Conservation (phyloP, 1,140 invertebrate genomes). For the Myzus persicae region DNA sequence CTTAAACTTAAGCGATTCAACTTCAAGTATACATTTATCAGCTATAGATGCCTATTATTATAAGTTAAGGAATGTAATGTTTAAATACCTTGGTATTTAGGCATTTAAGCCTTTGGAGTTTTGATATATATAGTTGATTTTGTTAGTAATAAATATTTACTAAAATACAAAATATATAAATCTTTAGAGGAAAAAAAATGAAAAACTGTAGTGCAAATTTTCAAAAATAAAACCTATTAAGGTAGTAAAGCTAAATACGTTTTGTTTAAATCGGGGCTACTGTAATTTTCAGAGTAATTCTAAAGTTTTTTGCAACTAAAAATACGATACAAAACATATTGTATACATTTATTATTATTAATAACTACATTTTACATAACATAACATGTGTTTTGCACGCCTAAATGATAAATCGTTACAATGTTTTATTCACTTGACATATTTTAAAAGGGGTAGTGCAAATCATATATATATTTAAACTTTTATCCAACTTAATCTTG, state of each 20-base stretch:
- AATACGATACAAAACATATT: background rate
- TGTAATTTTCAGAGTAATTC: background rate
- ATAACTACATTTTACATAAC: background rate
- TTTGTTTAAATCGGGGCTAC: background rate
- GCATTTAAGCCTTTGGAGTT: background rate
- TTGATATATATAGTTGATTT: background rate
- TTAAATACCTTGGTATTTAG: background rate
- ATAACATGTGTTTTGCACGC: background rate
- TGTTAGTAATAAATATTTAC: background rate
- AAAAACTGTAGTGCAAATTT: background rate
- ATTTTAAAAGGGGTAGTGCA: background rate
- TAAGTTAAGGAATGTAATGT: background rate
- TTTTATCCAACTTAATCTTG: background rate
- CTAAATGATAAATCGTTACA: background rate
- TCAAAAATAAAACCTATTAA: background rate
- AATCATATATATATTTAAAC: background rate
- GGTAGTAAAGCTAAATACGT: background rate
- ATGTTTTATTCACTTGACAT: conserved; percentile 21
- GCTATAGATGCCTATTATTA: background rate
- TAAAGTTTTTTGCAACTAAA: background rate
- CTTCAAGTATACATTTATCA: no score
- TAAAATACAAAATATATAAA: background rate
- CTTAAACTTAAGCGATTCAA: no score
- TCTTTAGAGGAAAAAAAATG: background rate
- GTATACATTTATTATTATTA: background rate